Conservation (phyloP, 2,797 vertebrate species). For the Harpagifer antarcticus region DNA sequence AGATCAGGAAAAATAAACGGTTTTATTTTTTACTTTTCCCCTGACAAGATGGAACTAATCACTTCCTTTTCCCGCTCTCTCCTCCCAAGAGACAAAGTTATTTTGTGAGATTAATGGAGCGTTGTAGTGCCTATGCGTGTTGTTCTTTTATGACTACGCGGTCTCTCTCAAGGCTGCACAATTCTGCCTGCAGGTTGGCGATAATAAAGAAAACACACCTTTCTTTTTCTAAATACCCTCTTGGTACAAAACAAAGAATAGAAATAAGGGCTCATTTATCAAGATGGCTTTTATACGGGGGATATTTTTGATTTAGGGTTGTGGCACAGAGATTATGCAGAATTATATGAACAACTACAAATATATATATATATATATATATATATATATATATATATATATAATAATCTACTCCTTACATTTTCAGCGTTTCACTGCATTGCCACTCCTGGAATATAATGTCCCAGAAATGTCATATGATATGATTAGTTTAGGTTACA, state of each 20-base stretch:
- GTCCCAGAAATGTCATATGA: not conserved
- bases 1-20: constrained; percentile 16
- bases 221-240: not conserved
- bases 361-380: too few species aligned
- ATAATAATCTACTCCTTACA: not conserved
- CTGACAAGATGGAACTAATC: constrained; percentile 22
- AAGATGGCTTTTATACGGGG: not conserved
- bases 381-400: too few species aligned
- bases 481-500: not conserved
- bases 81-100: constrained; percentile 7
- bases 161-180: constrained; percentile 2
- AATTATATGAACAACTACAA: not conserved
- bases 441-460: not conserved
- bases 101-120: constrained; percentile 21
- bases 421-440: not conserved
- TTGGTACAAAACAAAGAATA: not conserved
- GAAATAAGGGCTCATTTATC: not conserved
- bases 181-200: not conserved
- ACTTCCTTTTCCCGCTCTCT: constrained; percentile 5
- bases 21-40: constrained; percentile 20
- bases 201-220: constrained; percentile 5
- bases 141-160: not conserved
- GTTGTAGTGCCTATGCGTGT: not conserved
- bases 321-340: not conserved
- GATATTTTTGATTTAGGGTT: not conserved